Conservation (phyloP, 2,888 invertebrate genomes). For the Plagodis pulveraria region DNA sequence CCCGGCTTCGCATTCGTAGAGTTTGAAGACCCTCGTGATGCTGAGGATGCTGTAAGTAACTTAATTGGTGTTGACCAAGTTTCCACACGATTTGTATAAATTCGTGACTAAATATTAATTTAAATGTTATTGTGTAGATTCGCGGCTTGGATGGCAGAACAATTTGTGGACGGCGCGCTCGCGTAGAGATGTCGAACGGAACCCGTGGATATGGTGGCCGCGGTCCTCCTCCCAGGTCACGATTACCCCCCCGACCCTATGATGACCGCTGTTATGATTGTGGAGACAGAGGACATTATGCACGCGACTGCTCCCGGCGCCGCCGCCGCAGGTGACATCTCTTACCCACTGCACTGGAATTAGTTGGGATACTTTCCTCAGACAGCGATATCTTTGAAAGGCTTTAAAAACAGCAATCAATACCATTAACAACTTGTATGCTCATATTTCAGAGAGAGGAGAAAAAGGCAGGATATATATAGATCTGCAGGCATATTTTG, state of each 20-base stretch:
- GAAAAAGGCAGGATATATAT: too few relatives aligned
- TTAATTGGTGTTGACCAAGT: too few relatives aligned
- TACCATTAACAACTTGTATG: not conserved
- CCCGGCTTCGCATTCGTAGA: constrained; percentile 98
- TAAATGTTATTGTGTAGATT: constrained; percentile 50
- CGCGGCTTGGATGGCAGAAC: constrained; percentile 90
- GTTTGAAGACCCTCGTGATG: constrained; percentile 96
- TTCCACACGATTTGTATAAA: too few relatives aligned
- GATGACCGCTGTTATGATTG: constrained; percentile 98
- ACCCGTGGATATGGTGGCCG: constrained; percentile 86
- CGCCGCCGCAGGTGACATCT: constrained; percentile 82
- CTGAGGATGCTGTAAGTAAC: constrained; percentile 94
- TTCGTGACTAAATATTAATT: not conserved
- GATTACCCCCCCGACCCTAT: constrained; percentile 91
- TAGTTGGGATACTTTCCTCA: constrained; percentile 19
- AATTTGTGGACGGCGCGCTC: constrained; percentile 94
- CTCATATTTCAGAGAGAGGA: not conserved
- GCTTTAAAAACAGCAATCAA: constrained; percentile 12
- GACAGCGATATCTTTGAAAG: constrained; percentile 29
- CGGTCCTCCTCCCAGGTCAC: constrained; percentile 85
- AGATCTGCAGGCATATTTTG: too few relatives aligned
- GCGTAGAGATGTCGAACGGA: constrained; percentile 97
- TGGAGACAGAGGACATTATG: constrained; percentile 97
- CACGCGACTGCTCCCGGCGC: constrained; percentile 93
- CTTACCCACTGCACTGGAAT: constrained; percentile 24